A percentile compares a stretch with the other conserved stretches of the same genome.
These are phyloP conservation scores for Camponotus fellah DNA, from an alignment of 2,888 invertebrate genomes.

Conservation along the genomic window DNA sequence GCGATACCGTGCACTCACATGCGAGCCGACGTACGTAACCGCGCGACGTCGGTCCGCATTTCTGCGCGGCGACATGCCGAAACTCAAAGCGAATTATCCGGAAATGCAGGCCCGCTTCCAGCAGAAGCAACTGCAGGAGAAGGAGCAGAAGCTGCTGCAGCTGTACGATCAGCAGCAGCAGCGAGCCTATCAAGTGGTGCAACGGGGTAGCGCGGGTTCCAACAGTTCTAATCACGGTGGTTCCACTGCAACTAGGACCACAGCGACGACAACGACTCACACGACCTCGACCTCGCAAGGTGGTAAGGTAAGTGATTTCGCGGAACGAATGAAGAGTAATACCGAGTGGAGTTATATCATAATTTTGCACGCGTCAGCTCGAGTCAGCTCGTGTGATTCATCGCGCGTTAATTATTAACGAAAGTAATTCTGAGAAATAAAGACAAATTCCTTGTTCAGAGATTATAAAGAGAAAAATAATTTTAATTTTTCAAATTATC, in stretches of 20 bases:
- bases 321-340: neutral
- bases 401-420: neutral
- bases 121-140: conserved; percentile 93
- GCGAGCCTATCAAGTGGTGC: conserved; percentile 88
- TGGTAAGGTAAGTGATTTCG: conserved; percentile 78
- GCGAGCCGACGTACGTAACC: conserved; percentile 46
- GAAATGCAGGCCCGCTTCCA: conserved; percentile 92
- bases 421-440: neutral
- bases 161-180: conserved; percentile 91
- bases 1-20: conserved; percentile 38
- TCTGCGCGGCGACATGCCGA: conserved; percentile 33
- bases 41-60: conserved; percentile 49
- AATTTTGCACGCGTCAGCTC: neutral
- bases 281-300: conserved; percentile 79
- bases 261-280: conserved; percentile 76
- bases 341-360: neutral
- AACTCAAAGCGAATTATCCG: conserved; percentile 55
- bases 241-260: conserved; percentile 71
- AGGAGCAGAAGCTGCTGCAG: conserved; percentile 92
- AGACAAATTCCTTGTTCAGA: neutral
- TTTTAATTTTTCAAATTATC: neutral
- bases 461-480: neutral
- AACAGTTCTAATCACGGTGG: conserved; percentile 82
- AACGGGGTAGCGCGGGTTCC: conserved; percentile 87
- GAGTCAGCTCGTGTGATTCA: neutral